Conservation (phyloP, 2,888 invertebrate genomes). For the Aproaerema taeniolella region DNA sequence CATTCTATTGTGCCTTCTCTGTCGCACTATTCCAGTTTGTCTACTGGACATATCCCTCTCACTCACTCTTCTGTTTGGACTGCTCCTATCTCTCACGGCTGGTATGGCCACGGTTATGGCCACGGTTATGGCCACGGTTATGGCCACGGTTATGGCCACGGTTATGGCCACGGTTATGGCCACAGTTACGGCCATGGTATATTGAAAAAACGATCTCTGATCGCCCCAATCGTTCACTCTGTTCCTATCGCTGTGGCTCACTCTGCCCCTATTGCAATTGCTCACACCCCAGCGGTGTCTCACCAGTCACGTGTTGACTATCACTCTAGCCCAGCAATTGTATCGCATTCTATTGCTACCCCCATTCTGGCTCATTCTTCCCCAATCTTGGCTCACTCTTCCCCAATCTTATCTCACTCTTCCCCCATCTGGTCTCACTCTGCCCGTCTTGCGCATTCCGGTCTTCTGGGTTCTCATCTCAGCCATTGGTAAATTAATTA, state of each 20-base stretch:
- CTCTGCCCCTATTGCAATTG: background rate
- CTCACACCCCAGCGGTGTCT: background rate
- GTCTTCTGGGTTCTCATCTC: too few relatives aligned
- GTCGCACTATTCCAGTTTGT: background rate
- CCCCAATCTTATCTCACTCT: background rate
- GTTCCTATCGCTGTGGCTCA: conserved; percentile 1
- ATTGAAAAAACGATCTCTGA: conserved; percentile 4
- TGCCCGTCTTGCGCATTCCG: too few relatives aligned
- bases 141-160: background rate
- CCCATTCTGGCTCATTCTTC: background rate
- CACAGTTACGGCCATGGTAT: background rate
- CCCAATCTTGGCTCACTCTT: background rate
- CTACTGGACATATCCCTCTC: background rate
- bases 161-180: background rate
- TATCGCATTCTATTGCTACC: too few relatives aligned
- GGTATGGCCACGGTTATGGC: background rate
- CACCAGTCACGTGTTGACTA: conserved; percentile 1
- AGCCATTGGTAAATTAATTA: conserved; percentile 2
- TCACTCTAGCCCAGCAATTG: background rate
- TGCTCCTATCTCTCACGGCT: background rate
- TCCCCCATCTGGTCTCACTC: conserved; percentile 1
- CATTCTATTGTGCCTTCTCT: background rate
- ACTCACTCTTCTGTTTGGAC: conserved; percentile 1
- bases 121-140: background rate
- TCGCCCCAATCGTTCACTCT: too few relatives aligned